Evolutionary conservation across 2,113 vertebrate species (phyloP).

Genomic region (Varanus komodoensis): DNA sequence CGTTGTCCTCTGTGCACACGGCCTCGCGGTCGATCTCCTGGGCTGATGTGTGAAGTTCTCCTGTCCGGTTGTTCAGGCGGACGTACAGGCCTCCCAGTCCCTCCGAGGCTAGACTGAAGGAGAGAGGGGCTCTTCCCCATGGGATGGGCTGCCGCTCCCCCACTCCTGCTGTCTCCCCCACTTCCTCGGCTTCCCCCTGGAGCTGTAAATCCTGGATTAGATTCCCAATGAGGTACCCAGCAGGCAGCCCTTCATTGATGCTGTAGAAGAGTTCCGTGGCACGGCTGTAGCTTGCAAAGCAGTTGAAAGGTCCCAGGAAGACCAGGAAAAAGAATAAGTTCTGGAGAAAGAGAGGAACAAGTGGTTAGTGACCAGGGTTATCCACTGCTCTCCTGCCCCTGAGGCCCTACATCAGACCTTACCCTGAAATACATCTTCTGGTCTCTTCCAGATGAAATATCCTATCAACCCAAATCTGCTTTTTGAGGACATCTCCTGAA

Average conservation of each 20-base stretch:
- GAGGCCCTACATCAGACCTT: not conserved
- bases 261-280: constrained; percentile 94
- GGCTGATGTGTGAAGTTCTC: constrained; percentile 89
- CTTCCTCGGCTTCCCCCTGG: constrained; percentile 61
- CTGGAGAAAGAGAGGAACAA: constrained; percentile 64
- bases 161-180: not conserved
- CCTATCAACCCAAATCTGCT: not conserved
- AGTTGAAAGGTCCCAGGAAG: constrained; percentile 86
- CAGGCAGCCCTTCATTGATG: constrained; percentile 93
- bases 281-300: constrained; percentile 91
- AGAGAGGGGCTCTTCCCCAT: constrained; percentile 78
- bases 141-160: fast-evolving
- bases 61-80: constrained; percentile 88
- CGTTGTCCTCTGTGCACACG: constrained; percentile 80
- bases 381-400: not conserved
- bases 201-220: constrained; percentile 89
- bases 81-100: constrained; percentile 88
- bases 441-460: not conserved
- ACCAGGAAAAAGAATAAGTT: constrained; percentile 83
- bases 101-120: constrained; percentile 89
- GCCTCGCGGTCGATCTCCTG: constrained; percentile 91
- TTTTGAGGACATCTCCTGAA: not conserved
- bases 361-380: not conserved
- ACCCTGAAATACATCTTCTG: not conserved
- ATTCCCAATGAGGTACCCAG: constrained; percentile 90